Percentiles rank a stretch among this genome's conserved stretches.
These are phyloP conservation scores for Listrodromus nycthemerus DNA, from an alignment of 2,888 invertebrate genomes.

Conservation along the genomic window DNA sequence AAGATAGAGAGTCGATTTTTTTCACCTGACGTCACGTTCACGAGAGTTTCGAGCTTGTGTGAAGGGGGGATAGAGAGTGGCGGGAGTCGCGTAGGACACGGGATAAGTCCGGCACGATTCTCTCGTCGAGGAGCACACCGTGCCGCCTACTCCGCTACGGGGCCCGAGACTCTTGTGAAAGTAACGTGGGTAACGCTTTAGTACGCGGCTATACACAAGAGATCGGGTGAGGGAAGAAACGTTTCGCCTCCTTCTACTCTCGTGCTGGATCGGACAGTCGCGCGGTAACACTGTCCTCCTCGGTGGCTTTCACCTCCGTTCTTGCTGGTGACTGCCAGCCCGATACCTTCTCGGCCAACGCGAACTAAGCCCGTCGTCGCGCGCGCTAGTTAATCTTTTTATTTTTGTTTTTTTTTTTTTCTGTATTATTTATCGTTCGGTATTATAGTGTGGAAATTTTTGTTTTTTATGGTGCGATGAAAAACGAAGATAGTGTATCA, in stretches of 20 bases:
- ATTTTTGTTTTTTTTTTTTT: slow-evolving; percentile 1
- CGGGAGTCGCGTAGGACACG: slow-evolving; percentile 45
- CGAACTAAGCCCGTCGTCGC: slow-evolving; percentile 24
- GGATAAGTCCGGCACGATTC: slow-evolving; percentile 52
- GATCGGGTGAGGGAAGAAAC: slow-evolving; percentile 59
- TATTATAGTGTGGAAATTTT: slow-evolving; percentile 18
- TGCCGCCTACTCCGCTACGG: slow-evolving; percentile 41
- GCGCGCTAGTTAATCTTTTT: slow-evolving; percentile 16
- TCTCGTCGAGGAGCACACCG: slow-evolving; percentile 27
- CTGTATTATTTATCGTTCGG: slow-evolving; percentile 27
- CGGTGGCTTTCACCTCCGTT: slow-evolving; percentile 78
- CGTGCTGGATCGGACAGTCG: slow-evolving; percentile 70
- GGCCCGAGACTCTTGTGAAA: slow-evolving; percentile 70
- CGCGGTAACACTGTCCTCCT: slow-evolving; percentile 71
- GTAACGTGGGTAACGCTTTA: slow-evolving; percentile 66
- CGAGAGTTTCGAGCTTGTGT: slow-evolving; percentile 25
- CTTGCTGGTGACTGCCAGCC: slow-evolving; percentile 59
- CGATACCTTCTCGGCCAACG: slow-evolving; percentile 46
- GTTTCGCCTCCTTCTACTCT: slow-evolving; percentile 66
- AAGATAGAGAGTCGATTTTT: slow-evolving; percentile 61
- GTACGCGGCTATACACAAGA: slow-evolving; percentile 51
- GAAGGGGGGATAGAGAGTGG: slow-evolving; percentile 12
- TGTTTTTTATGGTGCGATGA: neutral
- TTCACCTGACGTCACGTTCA: slow-evolving; percentile 69
- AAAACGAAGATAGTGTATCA: slow-evolving; percentile 17